Evolutionary conservation across 2,113 vertebrate genomes (phyloP).

Genomic region (Rhegmatorhina hoffmannsi): DNA sequence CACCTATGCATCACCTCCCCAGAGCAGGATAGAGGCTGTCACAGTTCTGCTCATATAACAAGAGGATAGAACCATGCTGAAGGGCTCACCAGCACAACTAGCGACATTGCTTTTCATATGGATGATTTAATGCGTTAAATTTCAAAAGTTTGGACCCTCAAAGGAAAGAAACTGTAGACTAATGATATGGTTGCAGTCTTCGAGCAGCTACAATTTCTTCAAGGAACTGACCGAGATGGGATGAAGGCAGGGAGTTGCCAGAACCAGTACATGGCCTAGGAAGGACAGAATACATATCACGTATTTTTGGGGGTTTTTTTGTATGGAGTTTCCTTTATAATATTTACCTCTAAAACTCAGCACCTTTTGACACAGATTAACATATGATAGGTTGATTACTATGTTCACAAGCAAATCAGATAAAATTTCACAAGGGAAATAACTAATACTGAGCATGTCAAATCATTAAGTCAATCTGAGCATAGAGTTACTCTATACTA

Average conservation of each 20-base stretch:
- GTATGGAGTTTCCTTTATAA: neutral
- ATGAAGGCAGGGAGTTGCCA: neutral
- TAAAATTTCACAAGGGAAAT: neutral
- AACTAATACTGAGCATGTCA: neutral
- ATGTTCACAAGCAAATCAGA: neutral
- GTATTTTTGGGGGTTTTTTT: neutral
- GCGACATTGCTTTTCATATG: neutral
- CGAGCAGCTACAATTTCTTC: neutral
- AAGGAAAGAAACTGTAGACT: neutral
- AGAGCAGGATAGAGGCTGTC: neutral
- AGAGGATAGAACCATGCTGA: neutral
- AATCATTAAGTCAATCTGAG: neutral
- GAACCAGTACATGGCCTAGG: neutral
- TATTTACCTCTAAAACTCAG: neutral
- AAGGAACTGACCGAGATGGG: neutral
- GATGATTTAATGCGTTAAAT: neutral
- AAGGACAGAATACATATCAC: neutral
- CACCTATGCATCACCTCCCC: neutral
- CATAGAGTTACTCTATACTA: neutral
- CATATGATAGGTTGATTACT: neutral
- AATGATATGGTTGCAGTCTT: neutral
- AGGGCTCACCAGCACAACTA: neutral
- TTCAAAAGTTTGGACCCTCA: neutral
- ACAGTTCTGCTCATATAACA: accelerated
- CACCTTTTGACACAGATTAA: neutral